Evolutionary conservation across 2,113 vertebrate genomes (phyloP).

Genomic region (Apteryx mantelli): DNA sequence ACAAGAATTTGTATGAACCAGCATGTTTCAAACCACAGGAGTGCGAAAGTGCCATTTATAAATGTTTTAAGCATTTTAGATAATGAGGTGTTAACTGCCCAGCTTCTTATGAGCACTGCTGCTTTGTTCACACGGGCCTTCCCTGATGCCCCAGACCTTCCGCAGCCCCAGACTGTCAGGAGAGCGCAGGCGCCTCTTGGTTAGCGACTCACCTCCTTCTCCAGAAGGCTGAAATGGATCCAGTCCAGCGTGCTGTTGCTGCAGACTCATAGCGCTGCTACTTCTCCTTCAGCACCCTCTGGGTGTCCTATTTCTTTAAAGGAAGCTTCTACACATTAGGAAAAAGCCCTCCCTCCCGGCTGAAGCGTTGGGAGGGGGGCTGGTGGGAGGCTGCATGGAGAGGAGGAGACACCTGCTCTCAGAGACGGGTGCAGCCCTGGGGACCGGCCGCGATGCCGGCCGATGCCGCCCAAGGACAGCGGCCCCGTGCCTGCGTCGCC

Average conservation of each 20-base stretch:
- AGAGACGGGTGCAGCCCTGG: background rate
- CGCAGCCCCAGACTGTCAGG: background rate
- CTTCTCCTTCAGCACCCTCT: background rate
- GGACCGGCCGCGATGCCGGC: background rate
- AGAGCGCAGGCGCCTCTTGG: background rate
- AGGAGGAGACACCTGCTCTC: background rate
- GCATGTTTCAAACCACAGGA: background rate
- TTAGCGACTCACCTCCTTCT: background rate
- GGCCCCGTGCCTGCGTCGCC: background rate
- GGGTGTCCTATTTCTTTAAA: fast-evolving
- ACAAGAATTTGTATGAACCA: background rate
- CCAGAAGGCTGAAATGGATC: background rate
- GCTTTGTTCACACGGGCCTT: background rate
- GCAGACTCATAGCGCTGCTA: background rate
- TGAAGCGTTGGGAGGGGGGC: too few relatives aligned
- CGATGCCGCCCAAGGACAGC: too few relatives aligned
- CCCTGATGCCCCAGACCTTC: too few relatives aligned
- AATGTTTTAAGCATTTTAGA: background rate
- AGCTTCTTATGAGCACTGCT: background rate
- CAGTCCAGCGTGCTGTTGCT: background rate
- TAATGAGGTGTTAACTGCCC: background rate
- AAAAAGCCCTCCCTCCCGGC: background rate
- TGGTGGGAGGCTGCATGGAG: background rate
- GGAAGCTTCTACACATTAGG: background rate
- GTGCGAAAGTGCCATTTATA: background rate